Evolutionary conservation across 2,113 vertebrate species (phyloP).

Genomic region (Perca fluviatilis): DNA sequence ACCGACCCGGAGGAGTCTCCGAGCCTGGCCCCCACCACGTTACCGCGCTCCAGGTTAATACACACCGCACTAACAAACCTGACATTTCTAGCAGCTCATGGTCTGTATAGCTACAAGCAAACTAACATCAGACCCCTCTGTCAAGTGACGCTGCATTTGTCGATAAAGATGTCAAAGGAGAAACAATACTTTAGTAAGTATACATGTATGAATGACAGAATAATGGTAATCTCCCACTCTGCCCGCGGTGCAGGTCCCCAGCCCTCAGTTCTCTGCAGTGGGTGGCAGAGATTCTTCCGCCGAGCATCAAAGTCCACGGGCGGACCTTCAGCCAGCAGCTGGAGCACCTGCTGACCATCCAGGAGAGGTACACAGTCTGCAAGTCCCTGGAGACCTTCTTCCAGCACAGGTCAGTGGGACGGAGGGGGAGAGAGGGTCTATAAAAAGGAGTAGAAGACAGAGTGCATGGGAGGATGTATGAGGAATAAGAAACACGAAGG

Average conservation of each 20-base stretch:
- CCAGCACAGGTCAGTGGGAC: conserved; percentile 91
- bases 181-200: not conserved
- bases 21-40: conserved; percentile 59
- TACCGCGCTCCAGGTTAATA: conserved; percentile 78
- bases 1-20: conserved; percentile 87
- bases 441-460: not conserved
- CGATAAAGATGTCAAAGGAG: not conserved
- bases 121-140: not conserved
- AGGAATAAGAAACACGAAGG: not conserved
- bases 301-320: conserved; percentile 96
- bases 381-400: conserved; percentile 97
- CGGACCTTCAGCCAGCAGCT: conserved; percentile 97
- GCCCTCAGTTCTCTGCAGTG: conserved; percentile 97
- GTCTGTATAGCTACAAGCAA: not conserved
- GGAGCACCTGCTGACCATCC: conserved; percentile 95
- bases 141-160: not conserved
- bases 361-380: conserved; percentile 93
- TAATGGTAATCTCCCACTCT: not conserved
- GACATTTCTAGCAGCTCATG: not conserved
- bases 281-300: conserved; percentile 97
- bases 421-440: not conserved
- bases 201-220: not conserved
- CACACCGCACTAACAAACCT: not conserved
- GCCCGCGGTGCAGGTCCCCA: conserved; percentile 84
- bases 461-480: not conserved